Evolutionary conservation across 2,888 invertebrate species (phyloP).

Genomic region (Noctua janthe): DNA sequence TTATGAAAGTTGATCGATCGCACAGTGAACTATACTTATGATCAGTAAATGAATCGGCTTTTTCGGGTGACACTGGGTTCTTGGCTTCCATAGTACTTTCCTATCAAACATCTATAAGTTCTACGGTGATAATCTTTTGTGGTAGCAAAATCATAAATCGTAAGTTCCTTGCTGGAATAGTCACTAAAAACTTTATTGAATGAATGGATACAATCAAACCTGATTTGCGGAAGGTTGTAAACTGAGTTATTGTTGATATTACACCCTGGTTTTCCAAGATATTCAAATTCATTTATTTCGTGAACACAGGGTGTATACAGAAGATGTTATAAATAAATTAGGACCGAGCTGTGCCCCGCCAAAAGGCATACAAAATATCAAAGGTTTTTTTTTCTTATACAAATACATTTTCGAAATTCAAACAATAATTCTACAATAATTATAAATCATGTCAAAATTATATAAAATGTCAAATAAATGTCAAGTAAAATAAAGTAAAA

Average conservation of each 20-base stretch:
- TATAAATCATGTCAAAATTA: no score
- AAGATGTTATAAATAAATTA: no score
- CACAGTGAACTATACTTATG: conserved; percentile 30
- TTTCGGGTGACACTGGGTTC: conserved; percentile 31
- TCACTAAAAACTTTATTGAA: not conserved
- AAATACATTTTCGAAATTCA: no score
- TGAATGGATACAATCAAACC: conserved; percentile 6
- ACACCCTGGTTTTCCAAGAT: conserved; percentile 4
- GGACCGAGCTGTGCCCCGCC: no score
- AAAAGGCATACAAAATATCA: no score
- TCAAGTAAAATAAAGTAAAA: no score
- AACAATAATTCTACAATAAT: no score
- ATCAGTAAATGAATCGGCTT: conserved; percentile 41
- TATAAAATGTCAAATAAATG: no score
- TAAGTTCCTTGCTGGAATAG: not conserved
- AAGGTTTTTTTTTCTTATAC: no score
- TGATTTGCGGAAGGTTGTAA: not conserved
- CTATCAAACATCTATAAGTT: conserved; percentile 2
- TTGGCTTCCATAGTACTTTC: conserved; percentile 10
- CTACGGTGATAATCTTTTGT: conserved; percentile 17
- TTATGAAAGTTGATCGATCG: conserved; percentile 46
- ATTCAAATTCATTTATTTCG: no score
- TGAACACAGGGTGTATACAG: no score
- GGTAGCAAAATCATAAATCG: not conserved
- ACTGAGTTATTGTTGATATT: not conserved